These are phyloP conservation scores for Liposcelis brunnea DNA, from an alignment of 2,888 invertebrate species.

Conservation along the genomic window DNA sequence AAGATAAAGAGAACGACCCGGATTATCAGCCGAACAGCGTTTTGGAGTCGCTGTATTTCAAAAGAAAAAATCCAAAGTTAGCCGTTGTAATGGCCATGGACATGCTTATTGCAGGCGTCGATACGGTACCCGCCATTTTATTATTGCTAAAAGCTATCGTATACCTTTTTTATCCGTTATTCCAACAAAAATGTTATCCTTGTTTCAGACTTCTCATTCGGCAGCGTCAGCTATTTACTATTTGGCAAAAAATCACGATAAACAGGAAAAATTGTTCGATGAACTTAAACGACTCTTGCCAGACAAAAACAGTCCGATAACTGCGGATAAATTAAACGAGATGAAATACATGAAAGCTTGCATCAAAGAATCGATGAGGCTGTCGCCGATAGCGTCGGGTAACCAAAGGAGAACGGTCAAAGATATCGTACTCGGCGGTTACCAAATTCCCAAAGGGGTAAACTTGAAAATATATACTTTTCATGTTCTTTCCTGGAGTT, in stretches of 20 bases:
- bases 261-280: constrained; percentile 26
- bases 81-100: constrained; percentile 51
- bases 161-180: constrained; percentile 7
- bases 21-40: constrained; percentile 28
- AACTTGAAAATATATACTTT: constrained; percentile 16
- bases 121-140: constrained; percentile 49
- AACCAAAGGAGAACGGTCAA: constrained; percentile 33
- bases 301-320: constrained; percentile 22
- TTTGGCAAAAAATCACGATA: constrained; percentile 27
- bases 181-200: constrained; percentile 14
- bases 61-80: constrained; percentile 24
- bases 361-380: constrained; percentile 41
- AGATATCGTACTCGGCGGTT: constrained; percentile 42
- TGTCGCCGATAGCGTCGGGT: constrained; percentile 41
- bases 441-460: constrained; percentile 41
- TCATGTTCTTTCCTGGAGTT: no score
- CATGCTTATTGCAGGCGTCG: constrained; percentile 50
- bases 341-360: constrained; percentile 40
- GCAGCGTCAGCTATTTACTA: constrained; percentile 27
- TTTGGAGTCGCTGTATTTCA: constrained; percentile 38
- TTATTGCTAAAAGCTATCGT: constrained; percentile 15
- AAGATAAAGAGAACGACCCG: constrained; percentile 26
- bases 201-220: constrained; percentile 29
- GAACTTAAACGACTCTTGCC: constrained; percentile 24
- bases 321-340: constrained; percentile 24